These are phyloP conservation scores for Acanthopagrus latus DNA, from an alignment of 2,797 vertebrate genomes.

Conservation along the genomic window DNA sequence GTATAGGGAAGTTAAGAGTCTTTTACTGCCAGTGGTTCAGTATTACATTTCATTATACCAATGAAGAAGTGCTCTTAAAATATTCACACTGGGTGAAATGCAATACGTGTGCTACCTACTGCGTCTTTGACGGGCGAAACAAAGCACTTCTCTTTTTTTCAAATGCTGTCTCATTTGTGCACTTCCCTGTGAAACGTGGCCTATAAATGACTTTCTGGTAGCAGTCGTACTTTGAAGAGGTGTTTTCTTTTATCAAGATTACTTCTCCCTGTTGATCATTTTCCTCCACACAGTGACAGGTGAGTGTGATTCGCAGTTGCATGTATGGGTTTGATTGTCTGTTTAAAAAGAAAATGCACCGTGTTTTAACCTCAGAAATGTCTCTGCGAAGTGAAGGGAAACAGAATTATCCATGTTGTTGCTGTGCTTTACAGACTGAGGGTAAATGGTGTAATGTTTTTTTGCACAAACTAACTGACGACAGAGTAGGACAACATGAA, in stretches of 20 bases:
- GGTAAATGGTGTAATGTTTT: neutral
- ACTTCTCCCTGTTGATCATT: constrained; percentile 14
- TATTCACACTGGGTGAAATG: constrained; percentile 79
- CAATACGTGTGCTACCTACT: constrained; percentile 51
- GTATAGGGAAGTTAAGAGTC: constrained; percentile 32
- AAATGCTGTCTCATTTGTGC: constrained; percentile 32
- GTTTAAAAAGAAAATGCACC: constrained; percentile 14
- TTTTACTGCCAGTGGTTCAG: constrained; percentile 16
- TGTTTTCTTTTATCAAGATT: neutral
- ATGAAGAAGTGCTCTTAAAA: constrained; percentile 78
- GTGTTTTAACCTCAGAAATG: constrained; percentile 4
- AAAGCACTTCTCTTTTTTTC: constrained; percentile 54
- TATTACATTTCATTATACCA: constrained; percentile 54
- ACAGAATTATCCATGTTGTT: neutral
- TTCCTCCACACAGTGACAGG: constrained; percentile 32
- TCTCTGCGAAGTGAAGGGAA: neutral
- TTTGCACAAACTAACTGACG: neutral
- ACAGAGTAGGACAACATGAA: too few species aligned
- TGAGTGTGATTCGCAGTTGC: constrained; percentile 35
- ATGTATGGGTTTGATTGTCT: neutral
- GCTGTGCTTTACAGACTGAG: neutral
- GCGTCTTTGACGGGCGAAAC: constrained; percentile 36
- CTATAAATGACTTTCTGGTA: constrained; percentile 9
- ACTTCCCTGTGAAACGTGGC: constrained; percentile 27
- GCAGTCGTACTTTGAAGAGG: neutral